Evolutionary conservation across 2,113 vertebrate genomes (phyloP), one percentile per base, ranked within the genome.

Genomic region (Phocoena phocoena): DNA sequence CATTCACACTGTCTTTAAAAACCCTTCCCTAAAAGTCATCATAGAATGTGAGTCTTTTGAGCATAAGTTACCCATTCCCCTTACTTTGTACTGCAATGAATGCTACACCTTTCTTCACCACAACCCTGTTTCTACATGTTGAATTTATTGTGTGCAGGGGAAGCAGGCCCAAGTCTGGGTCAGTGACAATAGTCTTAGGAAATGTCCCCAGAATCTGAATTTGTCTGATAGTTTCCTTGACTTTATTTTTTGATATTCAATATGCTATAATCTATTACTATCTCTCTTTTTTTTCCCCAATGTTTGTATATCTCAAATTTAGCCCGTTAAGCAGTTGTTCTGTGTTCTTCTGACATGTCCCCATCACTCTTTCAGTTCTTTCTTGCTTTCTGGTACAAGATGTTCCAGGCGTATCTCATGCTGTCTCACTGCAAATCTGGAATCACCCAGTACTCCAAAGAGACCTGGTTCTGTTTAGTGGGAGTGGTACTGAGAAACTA

Each of bases 241-340:
- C 28, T 60, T 65, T 58, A 41, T 44, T 44, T 92, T 95, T 67
- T 70, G 25, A 83, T 87, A 55, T 41, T 82, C 26, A 60, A 2
- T 68, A 28, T 80, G 11, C 8, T 33, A 28, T 38, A 85, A 80
- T 74, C 5, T 38, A n/a, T 63, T 68, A n/a, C 6, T 74, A 17
- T 53, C 12, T 25, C 7, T 2, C 36, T 41, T 88, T 80, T 70
- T 41, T 65, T 82, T 76, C 38, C 55, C 38, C 55, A 0, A 36
- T 82, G 13, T n/a, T 81, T 12, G 17, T 6, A 73, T 82, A n/a
- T 95, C 71, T 95, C 63, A 53, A 62, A 80, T 68, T 38, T 44
- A 63, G 36, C 60, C 41, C 33, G 38, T 96, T 33, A n/a, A 38
- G 14, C 3, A 36, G 21, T 53, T 53, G 3, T 53, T 41, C 73